Conservation (phyloP, 2,888 invertebrate species). For the Ormyrus labotus region DNA sequence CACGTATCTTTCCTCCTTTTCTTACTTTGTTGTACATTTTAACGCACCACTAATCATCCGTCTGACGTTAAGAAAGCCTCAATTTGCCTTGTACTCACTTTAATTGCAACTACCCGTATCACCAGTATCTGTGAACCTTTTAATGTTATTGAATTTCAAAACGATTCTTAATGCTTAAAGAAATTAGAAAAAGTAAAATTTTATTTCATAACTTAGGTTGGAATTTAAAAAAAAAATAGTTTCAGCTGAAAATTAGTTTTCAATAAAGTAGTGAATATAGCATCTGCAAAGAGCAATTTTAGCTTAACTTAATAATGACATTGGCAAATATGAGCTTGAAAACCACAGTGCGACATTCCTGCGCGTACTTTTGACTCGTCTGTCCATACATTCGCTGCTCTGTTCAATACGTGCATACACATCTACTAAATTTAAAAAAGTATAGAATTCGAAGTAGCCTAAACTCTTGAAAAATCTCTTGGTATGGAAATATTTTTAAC, state of each 20-base stretch:
- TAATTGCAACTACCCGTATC: constrained; percentile 3
- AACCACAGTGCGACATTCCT: constrained; percentile 39
- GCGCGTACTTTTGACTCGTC: constrained; percentile 56
- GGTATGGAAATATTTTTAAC: constrained; percentile 6
- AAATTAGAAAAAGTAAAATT: too few species aligned
- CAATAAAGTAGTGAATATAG: too few species aligned
- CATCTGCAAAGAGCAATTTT: constrained; percentile 6
- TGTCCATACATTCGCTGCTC: constrained; percentile 32
- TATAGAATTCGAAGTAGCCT: constrained; percentile 21
- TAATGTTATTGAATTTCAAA: not conserved
- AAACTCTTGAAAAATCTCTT: constrained; percentile 16
- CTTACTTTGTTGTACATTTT: constrained; percentile 35
- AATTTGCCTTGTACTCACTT: constrained; percentile 41
- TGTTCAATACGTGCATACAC: constrained; percentile 33
- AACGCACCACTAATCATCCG: constrained; percentile 34
- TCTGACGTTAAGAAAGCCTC: constrained; percentile 3
- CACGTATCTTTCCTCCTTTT: constrained; percentile 12
- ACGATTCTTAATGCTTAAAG: too few species aligned
- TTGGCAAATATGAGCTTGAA: constrained; percentile 51
- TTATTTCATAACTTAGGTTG: too few species aligned
- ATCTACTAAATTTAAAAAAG: constrained; percentile 14
- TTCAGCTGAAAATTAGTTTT: too few species aligned
- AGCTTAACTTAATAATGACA: constrained; percentile 40
- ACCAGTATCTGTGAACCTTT: not conserved
- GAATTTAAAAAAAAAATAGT: too few species aligned